Conservation (phyloP, 2,888 invertebrate genomes). For the Sepioteuthis lessoniana region DNA sequence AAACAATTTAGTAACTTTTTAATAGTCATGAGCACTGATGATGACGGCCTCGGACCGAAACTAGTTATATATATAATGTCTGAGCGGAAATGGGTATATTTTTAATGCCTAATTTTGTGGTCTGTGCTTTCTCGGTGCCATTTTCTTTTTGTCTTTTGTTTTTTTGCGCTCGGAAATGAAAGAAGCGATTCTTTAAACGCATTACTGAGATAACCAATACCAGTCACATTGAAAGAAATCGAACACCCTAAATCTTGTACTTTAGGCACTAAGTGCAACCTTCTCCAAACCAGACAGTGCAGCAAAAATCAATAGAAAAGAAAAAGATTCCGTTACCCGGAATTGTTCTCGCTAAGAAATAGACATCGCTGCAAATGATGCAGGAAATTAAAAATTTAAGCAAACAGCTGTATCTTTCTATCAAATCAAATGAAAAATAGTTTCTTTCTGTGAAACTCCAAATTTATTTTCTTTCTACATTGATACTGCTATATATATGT, state of each 20-base stretch:
- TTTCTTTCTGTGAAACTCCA: neutral
- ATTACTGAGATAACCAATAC: neutral
- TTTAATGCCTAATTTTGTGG: neutral
- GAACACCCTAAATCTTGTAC: neutral
- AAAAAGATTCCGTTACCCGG: neutral
- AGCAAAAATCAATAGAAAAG: neutral
- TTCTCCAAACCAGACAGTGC: neutral
- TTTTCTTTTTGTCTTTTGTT: neutral
- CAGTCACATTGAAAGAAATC: neutral
- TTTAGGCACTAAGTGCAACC: neutral
- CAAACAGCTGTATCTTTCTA: neutral
- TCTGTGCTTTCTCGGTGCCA: too few species aligned
- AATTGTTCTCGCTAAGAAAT: constrained; percentile 20
- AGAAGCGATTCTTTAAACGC: neutral
- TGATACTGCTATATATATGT: too few species aligned
- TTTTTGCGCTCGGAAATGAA: neutral
- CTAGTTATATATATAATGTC: neutral
- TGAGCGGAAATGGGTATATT: neutral
- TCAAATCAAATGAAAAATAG: neutral
- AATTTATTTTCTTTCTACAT: neutral
- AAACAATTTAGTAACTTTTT: too few species aligned
- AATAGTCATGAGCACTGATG: too few species aligned
- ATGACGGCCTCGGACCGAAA: too few species aligned
- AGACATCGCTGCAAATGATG: neutral
- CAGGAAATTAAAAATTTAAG: constrained; percentile 23